These are phyloP conservation scores for Atta texana DNA, from an alignment of 1,140 invertebrate genomes.

Conservation along the genomic window DNA sequence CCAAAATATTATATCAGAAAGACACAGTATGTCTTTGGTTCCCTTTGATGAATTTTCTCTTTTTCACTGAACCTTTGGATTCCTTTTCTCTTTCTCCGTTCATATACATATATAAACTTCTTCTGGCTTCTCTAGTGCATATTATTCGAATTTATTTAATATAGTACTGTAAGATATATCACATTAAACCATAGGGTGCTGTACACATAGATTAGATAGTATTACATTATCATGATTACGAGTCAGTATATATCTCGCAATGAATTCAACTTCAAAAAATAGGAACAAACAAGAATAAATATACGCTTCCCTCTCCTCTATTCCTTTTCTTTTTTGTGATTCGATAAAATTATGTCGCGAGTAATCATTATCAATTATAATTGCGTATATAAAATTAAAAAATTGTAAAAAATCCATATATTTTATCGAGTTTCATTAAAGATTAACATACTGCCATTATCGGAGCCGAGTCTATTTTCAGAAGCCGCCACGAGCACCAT, in stretches of 20 bases:
- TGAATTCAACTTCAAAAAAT: conserved; percentile 73
- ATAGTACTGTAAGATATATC: conserved; percentile 82
- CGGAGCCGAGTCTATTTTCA: conserved; percentile 31
- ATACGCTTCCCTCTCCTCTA: conserved; percentile 67
- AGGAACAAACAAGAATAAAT: conserved; percentile 75
- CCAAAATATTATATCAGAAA: neutral
- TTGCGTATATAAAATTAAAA: conserved; percentile 85
- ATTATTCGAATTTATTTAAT: conserved; percentile 78
- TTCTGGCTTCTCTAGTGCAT: conserved; percentile 33
- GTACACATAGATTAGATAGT: conserved; percentile 84
- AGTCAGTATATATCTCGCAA: conserved; percentile 64
- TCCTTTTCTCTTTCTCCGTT: conserved; percentile 4
- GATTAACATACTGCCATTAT: conserved; percentile 70
- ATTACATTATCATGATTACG: conserved; percentile 72
- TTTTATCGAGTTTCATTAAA: conserved; percentile 65
- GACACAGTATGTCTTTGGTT: neutral
- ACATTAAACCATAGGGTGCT: conserved; percentile 84
- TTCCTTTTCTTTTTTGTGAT: conserved; percentile 60
- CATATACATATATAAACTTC: conserved; percentile 47
- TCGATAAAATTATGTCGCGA: conserved; percentile 79
- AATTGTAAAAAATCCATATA: conserved; percentile 81
- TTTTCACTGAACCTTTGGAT: neutral
- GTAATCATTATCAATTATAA: conserved; percentile 82
- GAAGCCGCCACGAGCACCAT: conserved; percentile 73
- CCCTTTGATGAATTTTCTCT: neutral